Percentiles rank a stretch among this genome's conserved stretches.
Conservation (phyloP, 2,797 vertebrate genomes). For the Streptopelia turtur region DNA sequence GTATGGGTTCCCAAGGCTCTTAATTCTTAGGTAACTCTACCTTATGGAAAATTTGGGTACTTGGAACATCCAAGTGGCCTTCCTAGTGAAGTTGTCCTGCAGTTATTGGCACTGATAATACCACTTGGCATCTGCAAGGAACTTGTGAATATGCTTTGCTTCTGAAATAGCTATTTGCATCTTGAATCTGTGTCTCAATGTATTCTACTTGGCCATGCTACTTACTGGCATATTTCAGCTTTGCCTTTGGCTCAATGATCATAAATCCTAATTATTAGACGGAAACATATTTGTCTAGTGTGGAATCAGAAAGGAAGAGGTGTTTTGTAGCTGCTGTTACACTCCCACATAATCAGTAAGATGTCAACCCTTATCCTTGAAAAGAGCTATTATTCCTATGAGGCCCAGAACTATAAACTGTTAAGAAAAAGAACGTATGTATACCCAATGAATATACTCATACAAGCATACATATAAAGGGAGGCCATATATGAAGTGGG, state of each 20-base stretch:
- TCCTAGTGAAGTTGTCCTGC: not conserved
- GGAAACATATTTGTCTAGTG: not conserved
- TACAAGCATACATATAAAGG: not conserved
- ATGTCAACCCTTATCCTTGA: not conserved
- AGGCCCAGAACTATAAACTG: not conserved
- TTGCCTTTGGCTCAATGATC: not conserved
- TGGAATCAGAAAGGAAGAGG: not conserved
- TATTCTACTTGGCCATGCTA: not conserved
- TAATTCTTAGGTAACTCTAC: not conserved
- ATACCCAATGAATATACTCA: not conserved
- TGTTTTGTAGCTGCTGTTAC: not conserved
- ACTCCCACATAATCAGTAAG: not conserved
- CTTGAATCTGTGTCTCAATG: not conserved
- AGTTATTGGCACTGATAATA: not conserved
- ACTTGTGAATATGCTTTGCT: not conserved
- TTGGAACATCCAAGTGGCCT: not conserved
- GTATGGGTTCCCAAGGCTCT: not conserved
- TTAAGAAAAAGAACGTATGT: not conserved
- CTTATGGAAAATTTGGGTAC: not conserved
- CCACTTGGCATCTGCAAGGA: not conserved
- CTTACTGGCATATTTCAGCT: not conserved
- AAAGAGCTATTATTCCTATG: not conserved
- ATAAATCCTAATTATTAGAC: not conserved
- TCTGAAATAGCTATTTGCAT: not conserved
- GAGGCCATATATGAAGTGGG: not conserved